Conservation (phyloP, 2,888 invertebrate species). For the Hirtodrosophila trivittata region DNA sequence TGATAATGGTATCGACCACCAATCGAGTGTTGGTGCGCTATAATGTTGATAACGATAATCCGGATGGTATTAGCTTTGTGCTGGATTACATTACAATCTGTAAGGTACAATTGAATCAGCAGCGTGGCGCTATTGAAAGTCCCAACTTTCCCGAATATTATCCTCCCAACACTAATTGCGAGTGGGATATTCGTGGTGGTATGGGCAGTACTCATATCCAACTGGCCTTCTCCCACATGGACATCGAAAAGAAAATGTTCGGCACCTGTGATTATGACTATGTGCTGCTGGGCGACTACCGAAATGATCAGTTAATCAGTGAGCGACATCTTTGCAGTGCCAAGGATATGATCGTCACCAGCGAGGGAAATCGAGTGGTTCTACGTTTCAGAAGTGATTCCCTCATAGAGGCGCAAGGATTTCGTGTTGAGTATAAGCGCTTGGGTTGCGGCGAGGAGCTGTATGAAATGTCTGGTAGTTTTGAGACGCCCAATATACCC, state of each 20-base stretch:
- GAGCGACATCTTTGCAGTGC: constrained; percentile 64
- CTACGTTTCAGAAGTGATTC: constrained; percentile 87
- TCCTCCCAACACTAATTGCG: constrained; percentile 87
- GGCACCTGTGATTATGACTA: constrained; percentile 86
- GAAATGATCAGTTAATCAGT: constrained; percentile 82
- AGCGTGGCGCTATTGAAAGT: constrained; percentile 92
- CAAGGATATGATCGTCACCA: constrained; percentile 48
- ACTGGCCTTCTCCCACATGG: constrained; percentile 92
- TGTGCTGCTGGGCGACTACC: constrained; percentile 84
- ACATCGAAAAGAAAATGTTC: constrained; percentile 85
- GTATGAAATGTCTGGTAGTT: constrained; percentile 84
- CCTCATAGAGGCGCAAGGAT: constrained; percentile 86
- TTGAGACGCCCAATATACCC: constrained; percentile 88
- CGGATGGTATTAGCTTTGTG: constrained; percentile 63
- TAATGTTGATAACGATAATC: constrained; percentile 38
- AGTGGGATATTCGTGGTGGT: constrained; percentile 91
- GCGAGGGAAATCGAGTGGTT: constrained; percentile 81
- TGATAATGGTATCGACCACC: constrained; percentile 56
- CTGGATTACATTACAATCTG: constrained; percentile 78
- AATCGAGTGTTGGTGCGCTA: constrained; percentile 78
- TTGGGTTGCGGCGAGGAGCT: constrained; percentile 91
- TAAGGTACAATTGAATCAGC: constrained; percentile 43
- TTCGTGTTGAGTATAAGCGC: constrained; percentile 92
- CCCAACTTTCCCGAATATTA: constrained; percentile 92
- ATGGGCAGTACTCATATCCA: constrained; percentile 91